These are phyloP conservation scores for Dendronephthya gigantea DNA, from an alignment of 64 coral and sea anemone genomes.

Conservation along the genomic window DNA sequence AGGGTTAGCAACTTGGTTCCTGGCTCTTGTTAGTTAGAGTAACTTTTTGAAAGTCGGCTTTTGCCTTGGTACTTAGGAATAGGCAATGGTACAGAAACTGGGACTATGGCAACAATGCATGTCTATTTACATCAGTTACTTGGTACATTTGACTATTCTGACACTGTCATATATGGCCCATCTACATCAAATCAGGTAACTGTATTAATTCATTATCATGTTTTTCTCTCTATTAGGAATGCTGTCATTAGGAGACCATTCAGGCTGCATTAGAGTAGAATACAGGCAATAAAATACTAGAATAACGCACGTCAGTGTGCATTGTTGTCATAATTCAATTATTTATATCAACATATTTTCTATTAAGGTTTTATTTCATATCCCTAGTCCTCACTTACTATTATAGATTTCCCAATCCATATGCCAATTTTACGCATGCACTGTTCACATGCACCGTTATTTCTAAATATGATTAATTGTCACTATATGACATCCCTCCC, in stretches of 20 bases:
- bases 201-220: not conserved
- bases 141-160: not conserved
- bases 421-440: no score
- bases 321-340: no score
- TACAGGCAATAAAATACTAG: not conserved
- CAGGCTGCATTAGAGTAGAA: not conserved
- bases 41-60: not conserved
- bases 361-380: no score
- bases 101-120: conserved; percentile 14
- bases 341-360: no score
- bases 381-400: no score
- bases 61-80: conserved; percentile 7
- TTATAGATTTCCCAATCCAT: no score
- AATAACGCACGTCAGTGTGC: not conserved
- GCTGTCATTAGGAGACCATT: not conserved
- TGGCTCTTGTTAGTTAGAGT: not conserved
- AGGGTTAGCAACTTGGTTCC: not conserved
- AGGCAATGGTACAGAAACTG: not conserved
- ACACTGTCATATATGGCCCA: conserved; percentile 10
- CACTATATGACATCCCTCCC: no score
- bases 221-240: not conserved
- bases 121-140: conserved; percentile 2
- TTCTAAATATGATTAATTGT: no score
- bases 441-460: no score
- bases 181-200: conserved; percentile 15